phyloP scores from a whole-genome alignment of 2,888 invertebrate species.

The Drosophila rellima region DNA sequence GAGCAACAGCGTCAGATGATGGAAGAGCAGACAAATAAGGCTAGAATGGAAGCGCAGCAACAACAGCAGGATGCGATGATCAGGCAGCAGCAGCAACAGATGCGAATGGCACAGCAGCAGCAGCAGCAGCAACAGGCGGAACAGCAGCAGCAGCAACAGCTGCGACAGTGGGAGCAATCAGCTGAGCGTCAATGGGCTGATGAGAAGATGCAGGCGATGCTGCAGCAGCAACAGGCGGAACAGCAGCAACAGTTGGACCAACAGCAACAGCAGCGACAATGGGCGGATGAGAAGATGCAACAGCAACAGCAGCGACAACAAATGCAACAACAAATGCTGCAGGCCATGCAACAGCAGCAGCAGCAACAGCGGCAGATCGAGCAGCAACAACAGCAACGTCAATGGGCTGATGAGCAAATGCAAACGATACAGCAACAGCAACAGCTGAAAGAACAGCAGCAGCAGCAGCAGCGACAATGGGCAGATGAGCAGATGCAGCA shows the following conservation, averaged over 20 bases:
- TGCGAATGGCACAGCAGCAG: conserved; percentile 3
- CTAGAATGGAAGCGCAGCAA: conserved; percentile 6
- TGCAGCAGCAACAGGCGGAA: conserved; percentile 33
- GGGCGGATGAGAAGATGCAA: conserved; percentile 20
- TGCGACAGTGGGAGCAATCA: conserved; percentile 11
- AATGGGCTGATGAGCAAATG: conserved; percentile 15
- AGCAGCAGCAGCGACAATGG: conserved; percentile 30
- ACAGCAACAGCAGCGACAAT: conserved; percentile 13
- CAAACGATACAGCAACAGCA: conserved; percentile 14
- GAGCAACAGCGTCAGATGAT: conserved; percentile 3
- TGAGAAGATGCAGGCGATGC: not conserved
- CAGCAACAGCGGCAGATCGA: not conserved
- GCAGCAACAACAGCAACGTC: conserved; percentile 22
- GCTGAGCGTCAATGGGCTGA: conserved; percentile 15
- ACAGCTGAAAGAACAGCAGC: conserved; percentile 3
- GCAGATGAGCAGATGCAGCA: conserved; percentile 19
- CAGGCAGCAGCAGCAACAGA: conserved; percentile 7
- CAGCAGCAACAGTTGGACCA: conserved; percentile 32
- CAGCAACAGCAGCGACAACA: conserved; percentile 4
- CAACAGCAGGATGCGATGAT: not conserved
- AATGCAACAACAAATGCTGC: not conserved
- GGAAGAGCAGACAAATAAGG: no score
- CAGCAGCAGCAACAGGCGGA: conserved; percentile 12
- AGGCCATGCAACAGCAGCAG: conserved; percentile 21
- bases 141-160: conserved; percentile 29